Conservation (phyloP, 2,888 invertebrate genomes). For the Lucinisca nassula region DNA sequence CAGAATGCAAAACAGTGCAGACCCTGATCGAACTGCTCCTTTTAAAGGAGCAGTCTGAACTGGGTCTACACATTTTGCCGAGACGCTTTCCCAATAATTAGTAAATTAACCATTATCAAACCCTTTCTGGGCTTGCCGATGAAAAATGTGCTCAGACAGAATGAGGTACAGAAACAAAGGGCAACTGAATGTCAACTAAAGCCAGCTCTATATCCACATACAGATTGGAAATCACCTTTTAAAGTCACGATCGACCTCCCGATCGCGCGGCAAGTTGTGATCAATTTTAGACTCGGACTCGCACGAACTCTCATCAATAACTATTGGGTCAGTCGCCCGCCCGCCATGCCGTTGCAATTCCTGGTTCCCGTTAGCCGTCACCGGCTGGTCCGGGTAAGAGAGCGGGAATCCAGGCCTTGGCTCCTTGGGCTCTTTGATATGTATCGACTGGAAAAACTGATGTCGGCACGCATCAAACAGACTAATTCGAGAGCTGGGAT, state of each 20-base stretch:
- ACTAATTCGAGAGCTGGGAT: constrained; percentile 96
- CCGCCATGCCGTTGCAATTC: constrained; percentile 46
- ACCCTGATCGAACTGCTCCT: too few relatives aligned
- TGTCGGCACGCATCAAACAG: constrained; percentile 96
- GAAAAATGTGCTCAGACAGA: too few relatives aligned
- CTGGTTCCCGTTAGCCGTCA: constrained; percentile 39
- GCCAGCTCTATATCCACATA: background rate
- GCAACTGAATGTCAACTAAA: background rate
- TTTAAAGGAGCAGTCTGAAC: too few relatives aligned
- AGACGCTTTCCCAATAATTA: too few relatives aligned
- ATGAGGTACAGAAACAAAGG: background rate
- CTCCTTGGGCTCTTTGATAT: constrained; percentile 70
- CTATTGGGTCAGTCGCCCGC: constrained; percentile 56
- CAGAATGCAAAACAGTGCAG: too few relatives aligned
- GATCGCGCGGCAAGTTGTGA: constrained; percentile 6
- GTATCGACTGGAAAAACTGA: constrained; percentile 93
- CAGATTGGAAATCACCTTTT: constrained; percentile 42
- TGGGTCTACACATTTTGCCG: too few relatives aligned
- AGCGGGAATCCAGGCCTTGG: constrained; percentile 29
- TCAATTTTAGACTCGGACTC: constrained; percentile 49
- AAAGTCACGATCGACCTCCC: constrained; percentile 51
- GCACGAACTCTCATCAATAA: constrained; percentile 68
- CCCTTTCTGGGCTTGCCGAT: too few relatives aligned
- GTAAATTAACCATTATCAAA: too few relatives aligned
- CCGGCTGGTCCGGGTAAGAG: constrained; percentile 18